These are phyloP conservation scores for Heliocidaris erythrogramma DNA, from an alignment of 35 echinoderm and acorn worm genomes.

Conservation along the genomic window DNA sequence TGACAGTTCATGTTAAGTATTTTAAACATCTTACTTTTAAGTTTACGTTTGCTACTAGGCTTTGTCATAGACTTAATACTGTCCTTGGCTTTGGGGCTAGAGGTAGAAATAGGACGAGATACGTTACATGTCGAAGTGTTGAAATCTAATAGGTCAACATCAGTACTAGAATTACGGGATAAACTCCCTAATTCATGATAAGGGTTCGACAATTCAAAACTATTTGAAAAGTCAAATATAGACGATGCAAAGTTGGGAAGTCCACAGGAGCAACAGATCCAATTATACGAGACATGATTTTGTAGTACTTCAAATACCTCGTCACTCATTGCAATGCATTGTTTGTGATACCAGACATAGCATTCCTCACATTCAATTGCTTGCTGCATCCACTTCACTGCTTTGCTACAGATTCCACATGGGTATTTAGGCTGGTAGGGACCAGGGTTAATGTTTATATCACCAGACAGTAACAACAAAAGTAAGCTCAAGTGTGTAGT, in stretches of 20 bases:
- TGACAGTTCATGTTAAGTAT: constrained; percentile 64
- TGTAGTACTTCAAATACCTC: constrained; percentile 49
- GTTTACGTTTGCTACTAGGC: background rate
- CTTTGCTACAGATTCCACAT: constrained; percentile 50
- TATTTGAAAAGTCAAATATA: constrained; percentile 20
- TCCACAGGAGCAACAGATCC: constrained; percentile 52
- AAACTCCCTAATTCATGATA: constrained; percentile 35
- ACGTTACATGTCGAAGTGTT: background rate
- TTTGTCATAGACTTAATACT: background rate
- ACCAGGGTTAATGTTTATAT: constrained; percentile 56
- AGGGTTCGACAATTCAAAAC: constrained; percentile 33
- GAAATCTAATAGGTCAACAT: background rate
- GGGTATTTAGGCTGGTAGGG: constrained; percentile 51
- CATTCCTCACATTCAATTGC: constrained; percentile 56
- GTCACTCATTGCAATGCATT: constrained; percentile 52
- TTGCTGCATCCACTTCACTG: constrained; percentile 57
- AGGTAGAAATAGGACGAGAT: background rate
- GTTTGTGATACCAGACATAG: constrained; percentile 47
- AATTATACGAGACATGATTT: constrained; percentile 49
- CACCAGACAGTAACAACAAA: constrained; percentile 21
- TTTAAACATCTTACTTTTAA: constrained; percentile 47
- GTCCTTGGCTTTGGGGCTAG: background rate
- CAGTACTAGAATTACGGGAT: background rate
- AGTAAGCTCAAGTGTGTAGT: constrained; percentile 20
- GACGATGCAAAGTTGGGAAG: constrained; percentile 65